These are phyloP conservation scores for Sebastolobus alascanus DNA, from an alignment of 2,797 vertebrate species.

Conservation along the genomic window DNA sequence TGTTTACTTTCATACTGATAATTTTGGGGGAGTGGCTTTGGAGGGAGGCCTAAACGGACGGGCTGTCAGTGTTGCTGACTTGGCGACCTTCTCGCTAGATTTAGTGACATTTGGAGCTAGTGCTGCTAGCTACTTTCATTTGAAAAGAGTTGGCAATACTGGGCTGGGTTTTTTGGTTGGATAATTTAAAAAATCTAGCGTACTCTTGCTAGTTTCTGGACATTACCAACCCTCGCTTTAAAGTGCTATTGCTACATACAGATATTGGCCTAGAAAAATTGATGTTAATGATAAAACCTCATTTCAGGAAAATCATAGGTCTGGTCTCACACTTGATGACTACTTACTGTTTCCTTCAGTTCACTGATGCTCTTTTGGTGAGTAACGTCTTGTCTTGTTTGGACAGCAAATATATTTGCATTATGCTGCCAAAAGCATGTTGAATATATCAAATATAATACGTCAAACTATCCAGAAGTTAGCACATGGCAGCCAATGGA, in stretches of 20 bases:
- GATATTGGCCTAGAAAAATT: not conserved
- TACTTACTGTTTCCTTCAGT: slow-evolving; percentile 86
- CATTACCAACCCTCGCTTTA: not conserved
- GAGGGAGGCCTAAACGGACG: too few species aligned
- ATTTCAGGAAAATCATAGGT: slow-evolving; percentile 83
- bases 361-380: slow-evolving; percentile 89
- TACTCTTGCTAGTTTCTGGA: not conserved
- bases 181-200: too few species aligned
- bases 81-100: too few species aligned
- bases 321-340: slow-evolving; percentile 88
- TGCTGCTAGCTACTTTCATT: too few species aligned
- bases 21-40: too few species aligned
- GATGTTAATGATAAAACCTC: not conserved
- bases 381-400: slow-evolving; percentile 30
- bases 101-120: too few species aligned
- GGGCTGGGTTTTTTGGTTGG: too few species aligned
- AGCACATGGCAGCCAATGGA: not conserved
- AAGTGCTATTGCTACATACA: not conserved
- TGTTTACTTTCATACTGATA: too few species aligned
- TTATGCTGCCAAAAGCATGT: not conserved
- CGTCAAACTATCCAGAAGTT: not conserved
- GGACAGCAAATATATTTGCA: slow-evolving; percentile 22
- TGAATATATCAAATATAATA: not conserved
- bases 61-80: too few species aligned
- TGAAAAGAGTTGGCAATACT: too few species aligned